A percentile compares a stretch with the other conserved stretches of the same genome.
phyloP scores from a whole-genome alignment of 2,113 vertebrate species.

The Thunnus maccoyii region DNA sequence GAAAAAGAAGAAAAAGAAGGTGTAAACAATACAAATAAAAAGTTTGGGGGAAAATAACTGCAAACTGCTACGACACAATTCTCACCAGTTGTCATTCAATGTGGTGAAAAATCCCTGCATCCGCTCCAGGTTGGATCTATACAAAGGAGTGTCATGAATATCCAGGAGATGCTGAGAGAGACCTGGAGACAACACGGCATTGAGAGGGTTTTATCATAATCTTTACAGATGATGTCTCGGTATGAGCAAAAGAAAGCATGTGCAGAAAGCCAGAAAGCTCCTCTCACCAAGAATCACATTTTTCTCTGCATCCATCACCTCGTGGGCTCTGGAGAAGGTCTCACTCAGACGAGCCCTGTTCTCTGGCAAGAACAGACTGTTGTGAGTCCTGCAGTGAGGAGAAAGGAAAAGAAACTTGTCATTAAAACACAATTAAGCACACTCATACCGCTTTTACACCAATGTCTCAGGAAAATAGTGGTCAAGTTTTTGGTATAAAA shows the following conservation, averaged over 20 bases:
- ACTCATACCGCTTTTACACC: neutral
- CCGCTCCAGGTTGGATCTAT: slow-evolving; percentile 90
- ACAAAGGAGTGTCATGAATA: slow-evolving; percentile 90
- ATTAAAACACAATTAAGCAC: neutral
- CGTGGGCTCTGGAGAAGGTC: slow-evolving; percentile 88
- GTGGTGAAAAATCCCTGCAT: slow-evolving; percentile 96
- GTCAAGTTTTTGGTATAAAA: too few relatives aligned
- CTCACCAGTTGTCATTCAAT: slow-evolving; percentile 96
- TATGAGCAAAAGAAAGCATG: too few relatives aligned
- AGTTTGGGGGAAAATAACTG: too few relatives aligned
- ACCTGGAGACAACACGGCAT: slow-evolving; percentile 80
- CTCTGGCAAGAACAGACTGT: slow-evolving; percentile 92
- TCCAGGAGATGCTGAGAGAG: slow-evolving; percentile 90
- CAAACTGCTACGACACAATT: neutral
- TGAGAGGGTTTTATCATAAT: neutral
- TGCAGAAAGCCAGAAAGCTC: neutral
- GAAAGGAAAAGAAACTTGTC: neutral
- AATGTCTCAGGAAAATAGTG: too few relatives aligned
- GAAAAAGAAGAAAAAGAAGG: neutral
- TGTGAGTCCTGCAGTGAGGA: slow-evolving; percentile 84
- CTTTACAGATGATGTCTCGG: neutral
- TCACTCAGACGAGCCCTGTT: slow-evolving; percentile 91
- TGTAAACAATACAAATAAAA: neutral
- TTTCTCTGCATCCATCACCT: slow-evolving; percentile 93
- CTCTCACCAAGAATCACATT: slow-evolving; percentile 92